Percentiles rank a stretch among this genome's conserved stretches.
Evolutionary conservation across 2,888 invertebrate species (phyloP).

Genomic region (Cephus sareptanus): DNA sequence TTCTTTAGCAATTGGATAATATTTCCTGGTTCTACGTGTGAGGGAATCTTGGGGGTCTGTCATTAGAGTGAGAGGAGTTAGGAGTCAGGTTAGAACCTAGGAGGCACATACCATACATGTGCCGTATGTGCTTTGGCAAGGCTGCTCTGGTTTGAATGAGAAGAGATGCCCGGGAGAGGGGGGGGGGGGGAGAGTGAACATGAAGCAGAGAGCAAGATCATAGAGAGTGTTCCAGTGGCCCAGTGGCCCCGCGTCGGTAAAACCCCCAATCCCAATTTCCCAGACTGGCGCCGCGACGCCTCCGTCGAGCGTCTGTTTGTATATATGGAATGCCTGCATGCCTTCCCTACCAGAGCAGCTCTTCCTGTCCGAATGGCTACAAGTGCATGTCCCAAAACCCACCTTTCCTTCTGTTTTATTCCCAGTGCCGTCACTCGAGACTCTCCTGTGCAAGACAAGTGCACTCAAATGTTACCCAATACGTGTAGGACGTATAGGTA

Average conservation of each 20-base stretch:
- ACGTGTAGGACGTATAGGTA: background rate
- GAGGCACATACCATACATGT: background rate
- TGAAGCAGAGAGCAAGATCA: conserved; percentile 1
- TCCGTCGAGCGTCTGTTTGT: conserved; percentile 22
- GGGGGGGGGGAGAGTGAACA: too few relatives aligned
- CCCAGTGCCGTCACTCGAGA: conserved; percentile 1
- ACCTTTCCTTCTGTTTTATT: conserved; percentile 3
- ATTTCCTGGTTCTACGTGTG: background rate
- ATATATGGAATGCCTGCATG: conserved; percentile 1
- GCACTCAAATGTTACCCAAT: background rate
- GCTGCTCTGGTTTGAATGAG: background rate
- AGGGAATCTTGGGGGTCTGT: background rate
- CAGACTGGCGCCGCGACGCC: conserved; percentile 33
- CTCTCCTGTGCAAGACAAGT: background rate
- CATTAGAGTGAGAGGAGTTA: background rate
- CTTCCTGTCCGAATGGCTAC: conserved; percentile 9
- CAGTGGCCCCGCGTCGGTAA: conserved; percentile 31
- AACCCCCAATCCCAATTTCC: conserved; percentile 35
- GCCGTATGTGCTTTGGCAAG: background rate
- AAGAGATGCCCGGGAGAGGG: background rate
- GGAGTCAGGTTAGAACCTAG: background rate
- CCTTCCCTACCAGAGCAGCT: background rate
- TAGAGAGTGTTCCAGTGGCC: conserved; percentile 35
- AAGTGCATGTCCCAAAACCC: conserved; percentile 5
- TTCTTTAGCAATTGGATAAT: background rate